Evolutionary conservation across 2,797 vertebrate genomes (phyloP), one percentile per base, ranked within the genome.

Genomic region (Naso thynnoides): DNA sequence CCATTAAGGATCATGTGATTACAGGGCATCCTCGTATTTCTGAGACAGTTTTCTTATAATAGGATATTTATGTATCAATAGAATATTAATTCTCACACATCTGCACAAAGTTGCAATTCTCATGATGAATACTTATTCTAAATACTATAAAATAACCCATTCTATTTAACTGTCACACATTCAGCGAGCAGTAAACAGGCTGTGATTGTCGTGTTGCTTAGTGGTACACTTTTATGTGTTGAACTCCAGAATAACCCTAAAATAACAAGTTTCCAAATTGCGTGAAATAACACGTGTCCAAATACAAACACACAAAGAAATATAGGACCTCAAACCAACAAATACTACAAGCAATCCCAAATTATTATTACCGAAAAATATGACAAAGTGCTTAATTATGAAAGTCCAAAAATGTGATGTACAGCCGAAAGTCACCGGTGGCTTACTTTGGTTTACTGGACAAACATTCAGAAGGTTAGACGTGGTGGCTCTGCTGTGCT

Each of bases 131-230:
- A 33, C 33, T 21, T 23, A 21, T 5, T 13, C 19, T 59, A 59
- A 50, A 64, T 18, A 21, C 19, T 49, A 27, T 42, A 7, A 61
- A 66, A 75, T 41, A 36, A 23, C 8, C 8, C 0, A 0, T 56
- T 65, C 54, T 29, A 6, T 27, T 8, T 21, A 27, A 55, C 4
- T 56, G n/a, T 56, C 24, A 55, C 23, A 54, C n/a, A 47, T 55
- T 29, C 13, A 38, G 19, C 2, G 47, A 31, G 16, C 8, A 23
- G 15, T 47, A 13, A 58, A 45, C 4, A 47, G 8, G 24, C 14
- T n/a, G 16, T 64, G 76, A 80, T 58, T 79, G 66, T 83, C 57
- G 26, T 45, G 36, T 63, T 48, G 41, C n/a, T 59, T 13, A 36
- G 23, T 81, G 41, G 41, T 75, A 49, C 19, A 36, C 44, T 57